Evolutionary conservation across 1,140 invertebrate genomes (phyloP), one percentile per base, ranked within the genome.

Genomic region (Drosophila gunungcola): DNA sequence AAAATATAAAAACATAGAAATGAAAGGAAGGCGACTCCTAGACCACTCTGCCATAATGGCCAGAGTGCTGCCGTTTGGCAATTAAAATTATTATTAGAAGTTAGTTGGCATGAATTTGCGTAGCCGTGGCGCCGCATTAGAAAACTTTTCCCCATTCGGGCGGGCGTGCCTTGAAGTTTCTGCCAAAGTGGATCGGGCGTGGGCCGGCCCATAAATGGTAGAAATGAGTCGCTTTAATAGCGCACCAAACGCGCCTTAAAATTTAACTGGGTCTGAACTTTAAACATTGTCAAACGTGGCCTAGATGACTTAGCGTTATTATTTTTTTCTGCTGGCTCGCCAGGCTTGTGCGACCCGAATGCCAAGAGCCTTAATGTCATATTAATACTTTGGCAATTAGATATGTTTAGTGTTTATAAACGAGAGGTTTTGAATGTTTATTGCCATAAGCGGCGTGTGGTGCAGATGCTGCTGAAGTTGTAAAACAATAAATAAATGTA

Each of bases 1-100:
- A 49, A 48, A 68, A 58, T 39, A 60, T 70, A 70, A 70, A 70
- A 69, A 68, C 9, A 39, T 39, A 39, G 55, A 55, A 45, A 63
- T 25, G 36, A 41, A 46, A 7, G 13, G 34, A 67, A 67, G 16
- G 16, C 27, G 3, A 12, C 32, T 52, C n/a, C 55, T 2, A 16
- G n/a, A 52, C 41, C 48, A 16, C 52, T 38, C 46, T 29, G 46
- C n/a, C 48, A 49, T 67, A 48, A 72, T 58, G 68, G 39, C 64
- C 78, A 82, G 56, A 86, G 60, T 69, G 78, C 82, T 74, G 74
- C 54, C 77, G 82, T 86, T 85, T 89, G 84, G 83, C 83, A 86
- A 86, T 86, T 86, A 86, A 89, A 89, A 86, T 86, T 88, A 86
- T 86, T 88, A 86, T 86, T 89, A 83, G 77, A 86, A 86, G 84